These are phyloP conservation scores for Lampropteryx suffumata DNA, from an alignment of 2,888 invertebrate genomes.

Conservation along the genomic window DNA sequence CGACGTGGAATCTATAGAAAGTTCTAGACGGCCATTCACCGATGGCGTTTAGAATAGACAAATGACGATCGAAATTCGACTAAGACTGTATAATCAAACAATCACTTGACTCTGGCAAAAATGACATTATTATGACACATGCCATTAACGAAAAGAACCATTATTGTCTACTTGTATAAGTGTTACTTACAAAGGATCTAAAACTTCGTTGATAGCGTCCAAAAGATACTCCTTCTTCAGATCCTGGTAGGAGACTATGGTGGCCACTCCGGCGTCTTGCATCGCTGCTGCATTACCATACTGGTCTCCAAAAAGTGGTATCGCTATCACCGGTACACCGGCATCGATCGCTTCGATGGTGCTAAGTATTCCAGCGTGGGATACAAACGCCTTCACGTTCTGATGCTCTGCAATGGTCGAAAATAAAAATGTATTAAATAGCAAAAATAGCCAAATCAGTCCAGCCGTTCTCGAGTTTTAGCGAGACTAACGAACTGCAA, in stretches of 20 bases:
- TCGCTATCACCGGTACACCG: conserved; percentile 85
- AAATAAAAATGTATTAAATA: neutral
- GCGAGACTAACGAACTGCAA: no score
- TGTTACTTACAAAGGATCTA: conserved; percentile 78
- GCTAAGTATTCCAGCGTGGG: conserved; percentile 87
- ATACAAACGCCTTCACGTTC: conserved; percentile 85
- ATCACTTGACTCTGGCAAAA: no score
- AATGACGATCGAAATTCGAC: no score
- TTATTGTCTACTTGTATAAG: no score
- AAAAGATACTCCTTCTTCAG: conserved; percentile 81
- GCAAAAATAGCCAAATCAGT: no score
- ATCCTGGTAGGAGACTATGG: conserved; percentile 80
- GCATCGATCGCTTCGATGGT: conserved; percentile 86
- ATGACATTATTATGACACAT: no score
- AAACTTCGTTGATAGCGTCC: conserved; percentile 80
- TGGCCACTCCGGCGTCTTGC: conserved; percentile 83
- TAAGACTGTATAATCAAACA: no score
- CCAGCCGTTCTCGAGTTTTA: no score
- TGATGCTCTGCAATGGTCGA: conserved; percentile 82
- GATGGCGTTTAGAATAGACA: no score
- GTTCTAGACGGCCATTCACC: no score
- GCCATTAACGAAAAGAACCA: no score
- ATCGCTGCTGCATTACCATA: conserved; percentile 85
- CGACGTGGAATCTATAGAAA: no score
- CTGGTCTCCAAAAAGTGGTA: conserved; percentile 88